phyloP scores from a whole-genome alignment of 2,888 invertebrate species.

The Hydrotaea cyrtoneurina region DNA sequence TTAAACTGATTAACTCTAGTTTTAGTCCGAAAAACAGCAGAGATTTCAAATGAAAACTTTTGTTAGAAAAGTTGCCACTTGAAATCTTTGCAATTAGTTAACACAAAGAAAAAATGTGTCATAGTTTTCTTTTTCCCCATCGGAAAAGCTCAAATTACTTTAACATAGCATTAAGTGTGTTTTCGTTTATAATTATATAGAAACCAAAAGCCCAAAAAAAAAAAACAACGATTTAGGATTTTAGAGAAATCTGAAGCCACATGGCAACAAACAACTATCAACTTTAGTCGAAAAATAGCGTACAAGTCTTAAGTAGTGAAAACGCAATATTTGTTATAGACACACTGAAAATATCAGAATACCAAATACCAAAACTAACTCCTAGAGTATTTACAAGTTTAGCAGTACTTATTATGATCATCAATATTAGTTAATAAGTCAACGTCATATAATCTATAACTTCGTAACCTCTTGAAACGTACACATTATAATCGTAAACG shows the following conservation, averaged over 20 bases:
- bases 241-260: slow-evolving; percentile 19
- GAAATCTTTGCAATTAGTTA: slow-evolving; percentile 27
- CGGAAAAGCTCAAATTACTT: slow-evolving; percentile 17
- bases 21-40: slow-evolving; percentile 20
- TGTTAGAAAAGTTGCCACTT: slow-evolving; percentile 50
- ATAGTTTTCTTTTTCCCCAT: slow-evolving; percentile 33
- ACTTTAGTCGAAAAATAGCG: slow-evolving; percentile 38
- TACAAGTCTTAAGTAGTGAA: slow-evolving; percentile 22
- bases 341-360: background rate
- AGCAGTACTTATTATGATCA: background rate
- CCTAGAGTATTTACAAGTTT: slow-evolving; percentile 1
- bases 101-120: background rate
- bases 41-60: slow-evolving; percentile 39
- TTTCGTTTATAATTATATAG: slow-evolving; percentile 40
- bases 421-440: slow-evolving; percentile 27
- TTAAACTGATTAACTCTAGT: slow-evolving; percentile 29
- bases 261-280: background rate
- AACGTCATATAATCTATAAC: slow-evolving; percentile 19
- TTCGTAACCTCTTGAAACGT: slow-evolving; percentile 27
- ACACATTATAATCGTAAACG: slow-evolving; percentile 19
- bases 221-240: slow-evolving; percentile 14
- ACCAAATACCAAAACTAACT: background rate
- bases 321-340: slow-evolving; percentile 8
- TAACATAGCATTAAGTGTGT: slow-evolving; percentile 55
- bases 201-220: slow-evolving; percentile 11